phyloP scores from a whole-genome alignment of 2,888 invertebrate genomes.

The Blastobasis lacticolella region DNA sequence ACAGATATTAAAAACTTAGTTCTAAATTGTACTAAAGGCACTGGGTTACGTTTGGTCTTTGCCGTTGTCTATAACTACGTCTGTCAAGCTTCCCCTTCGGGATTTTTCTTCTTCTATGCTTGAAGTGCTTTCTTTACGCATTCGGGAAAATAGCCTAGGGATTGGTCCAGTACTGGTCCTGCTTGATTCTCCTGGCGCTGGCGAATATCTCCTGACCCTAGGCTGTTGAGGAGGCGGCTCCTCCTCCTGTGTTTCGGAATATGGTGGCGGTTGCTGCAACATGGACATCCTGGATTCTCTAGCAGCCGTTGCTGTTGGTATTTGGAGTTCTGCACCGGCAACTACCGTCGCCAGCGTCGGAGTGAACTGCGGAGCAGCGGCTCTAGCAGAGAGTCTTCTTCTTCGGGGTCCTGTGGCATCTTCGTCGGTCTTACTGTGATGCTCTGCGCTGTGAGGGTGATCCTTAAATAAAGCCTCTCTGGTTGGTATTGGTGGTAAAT shows the following conservation, averaged over 20 bases:
- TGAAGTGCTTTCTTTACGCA: slow-evolving; percentile 50
- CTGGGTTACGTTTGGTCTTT: slow-evolving; percentile 61
- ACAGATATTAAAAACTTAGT: slow-evolving; percentile 32
- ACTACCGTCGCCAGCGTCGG: slow-evolving; percentile 64
- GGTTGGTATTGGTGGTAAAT: slow-evolving; percentile 33
- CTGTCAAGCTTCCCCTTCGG: slow-evolving; percentile 62
- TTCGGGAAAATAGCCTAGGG: slow-evolving; percentile 57
- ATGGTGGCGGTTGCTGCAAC: slow-evolving; percentile 61
- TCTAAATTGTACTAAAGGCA: slow-evolving; percentile 26
- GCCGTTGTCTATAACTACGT: slow-evolving; percentile 65
- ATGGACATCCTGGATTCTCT: slow-evolving; percentile 62
- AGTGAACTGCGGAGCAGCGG: slow-evolving; percentile 56
- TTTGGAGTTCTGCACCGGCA: slow-evolving; percentile 58
- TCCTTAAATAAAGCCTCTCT: slow-evolving; percentile 32
- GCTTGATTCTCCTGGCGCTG: slow-evolving; percentile 50
- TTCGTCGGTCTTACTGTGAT: slow-evolving; percentile 17
- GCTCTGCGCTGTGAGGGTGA: background rate
- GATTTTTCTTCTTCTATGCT: slow-evolving; percentile 42
- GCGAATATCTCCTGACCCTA: slow-evolving; percentile 55
- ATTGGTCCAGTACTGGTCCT: slow-evolving; percentile 52
- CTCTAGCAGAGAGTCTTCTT: slow-evolving; percentile 57
- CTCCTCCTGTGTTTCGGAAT: slow-evolving; percentile 42
- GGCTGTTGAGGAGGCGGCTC: slow-evolving; percentile 42
- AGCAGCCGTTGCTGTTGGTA: slow-evolving; percentile 51
- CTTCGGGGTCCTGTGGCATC: slow-evolving; percentile 47